Conservation (phyloP, 1,140 invertebrate genomes). For the Vanessa atalanta region DNA sequence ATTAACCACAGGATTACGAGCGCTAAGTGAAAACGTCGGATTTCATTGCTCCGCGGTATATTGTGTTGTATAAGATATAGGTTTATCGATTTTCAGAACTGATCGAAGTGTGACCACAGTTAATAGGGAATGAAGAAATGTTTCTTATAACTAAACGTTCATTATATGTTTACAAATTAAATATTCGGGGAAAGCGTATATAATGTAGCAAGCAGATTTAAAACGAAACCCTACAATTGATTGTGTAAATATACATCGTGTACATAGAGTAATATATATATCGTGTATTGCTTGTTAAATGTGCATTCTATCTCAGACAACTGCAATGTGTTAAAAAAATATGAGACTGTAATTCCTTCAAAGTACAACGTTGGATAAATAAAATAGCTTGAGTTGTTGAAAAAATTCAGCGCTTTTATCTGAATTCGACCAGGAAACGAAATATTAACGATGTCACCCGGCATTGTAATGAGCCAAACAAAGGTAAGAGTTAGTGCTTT, state of each 20-base stretch:
- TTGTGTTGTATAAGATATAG: conserved; percentile 53
- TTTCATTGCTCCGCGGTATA: conserved; percentile 29
- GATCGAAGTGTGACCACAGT: conserved; percentile 21
- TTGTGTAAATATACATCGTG: not conserved
- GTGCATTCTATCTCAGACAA: conserved; percentile 1
- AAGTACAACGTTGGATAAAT: conserved; percentile 43
- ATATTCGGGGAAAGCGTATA: no score
- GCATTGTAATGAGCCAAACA: conserved; percentile 48
- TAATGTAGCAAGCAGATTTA: not conserved
- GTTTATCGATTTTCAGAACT: conserved; percentile 73
- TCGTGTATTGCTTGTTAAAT: not conserved
- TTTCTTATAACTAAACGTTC: not conserved
- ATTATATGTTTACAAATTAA: no score
- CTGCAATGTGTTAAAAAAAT: conserved; percentile 35
- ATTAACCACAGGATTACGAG: conserved; percentile 39
- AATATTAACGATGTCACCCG: conserved; percentile 53
- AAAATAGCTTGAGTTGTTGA: conserved; percentile 50
- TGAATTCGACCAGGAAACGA: conserved; percentile 56
- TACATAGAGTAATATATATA: not conserved
- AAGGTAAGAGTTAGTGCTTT: conserved; percentile 34
- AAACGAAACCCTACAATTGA: not conserved
- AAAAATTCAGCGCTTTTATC: conserved; percentile 59
- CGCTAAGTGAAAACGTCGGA: conserved; percentile 35
- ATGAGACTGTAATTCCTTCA: conserved; percentile 16
- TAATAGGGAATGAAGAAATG: conserved; percentile 19